A percentile compares a stretch with the other conserved stretches of the same genome.
Conservation (phyloP, 2,113 vertebrate species). For the Lepisosteus oculatus region DNA sequence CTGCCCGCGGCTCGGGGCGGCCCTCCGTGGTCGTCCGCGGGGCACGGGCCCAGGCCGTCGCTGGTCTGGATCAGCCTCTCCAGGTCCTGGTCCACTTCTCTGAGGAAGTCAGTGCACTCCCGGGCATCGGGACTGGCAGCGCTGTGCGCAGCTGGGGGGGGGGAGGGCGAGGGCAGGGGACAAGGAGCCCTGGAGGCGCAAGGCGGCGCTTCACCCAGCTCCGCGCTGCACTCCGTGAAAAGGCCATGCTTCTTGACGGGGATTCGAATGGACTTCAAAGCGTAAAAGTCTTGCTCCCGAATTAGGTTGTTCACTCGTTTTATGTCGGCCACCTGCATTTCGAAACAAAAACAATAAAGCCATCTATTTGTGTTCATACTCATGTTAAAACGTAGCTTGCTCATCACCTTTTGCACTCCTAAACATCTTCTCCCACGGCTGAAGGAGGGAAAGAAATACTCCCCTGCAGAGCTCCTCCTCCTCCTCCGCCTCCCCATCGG, state of each 20-base stretch:
- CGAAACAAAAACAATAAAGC: conserved; percentile 28
- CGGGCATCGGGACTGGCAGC: conserved; percentile 6
- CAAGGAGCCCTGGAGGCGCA: conserved; percentile 19
- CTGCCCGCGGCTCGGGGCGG: conserved; percentile 8
- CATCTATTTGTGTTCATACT: too few relatives aligned
- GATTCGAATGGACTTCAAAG: conserved; percentile 87
- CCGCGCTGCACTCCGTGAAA: conserved; percentile 64
- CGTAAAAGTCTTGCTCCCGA: conserved; percentile 88
- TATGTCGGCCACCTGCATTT: conserved; percentile 83
- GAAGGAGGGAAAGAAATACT: too few relatives aligned
- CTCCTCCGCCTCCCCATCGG: too few relatives aligned
- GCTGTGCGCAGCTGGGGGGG: neutral
- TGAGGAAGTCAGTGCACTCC: conserved; percentile 72
- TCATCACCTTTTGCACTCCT: too few relatives aligned
- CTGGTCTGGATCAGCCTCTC: conserved; percentile 66
- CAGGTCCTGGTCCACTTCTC: conserved; percentile 76
- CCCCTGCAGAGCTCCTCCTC: too few relatives aligned
- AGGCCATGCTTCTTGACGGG: conserved; percentile 80
- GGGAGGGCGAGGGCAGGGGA: neutral
- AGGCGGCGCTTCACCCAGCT: conserved; percentile 30
- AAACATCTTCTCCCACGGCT: too few relatives aligned
- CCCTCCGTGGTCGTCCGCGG: conserved; percentile 20
- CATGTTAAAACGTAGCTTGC: too few relatives aligned
- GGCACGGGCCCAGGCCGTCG: conserved; percentile 36
- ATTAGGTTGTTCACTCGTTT: conserved; percentile 91